Base-by-base conservation (phyloP, 2,888 invertebrate genomes). In the Incurvaria masculella region DNA sequence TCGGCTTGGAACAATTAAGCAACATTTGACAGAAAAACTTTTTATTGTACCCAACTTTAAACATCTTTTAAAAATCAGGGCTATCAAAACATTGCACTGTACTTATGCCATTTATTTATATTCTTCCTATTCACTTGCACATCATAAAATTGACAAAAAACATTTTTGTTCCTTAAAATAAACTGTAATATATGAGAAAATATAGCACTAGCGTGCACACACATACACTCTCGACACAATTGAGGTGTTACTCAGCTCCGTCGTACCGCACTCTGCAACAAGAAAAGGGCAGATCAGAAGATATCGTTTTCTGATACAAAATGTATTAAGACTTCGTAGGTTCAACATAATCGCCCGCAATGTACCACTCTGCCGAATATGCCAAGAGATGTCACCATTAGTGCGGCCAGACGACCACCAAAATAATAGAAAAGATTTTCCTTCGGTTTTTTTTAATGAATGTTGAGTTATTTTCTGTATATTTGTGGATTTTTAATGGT, bases 191-290 rank as follows among this genome's bases (percentile, higher is more conserved):
- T 21, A 10, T 40, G n/a, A 16, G n/a, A 17, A 11, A 42, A 42
- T 6, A 42, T 11, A 42, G 19, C n/a, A 42, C 19, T 42, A 8
- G 8, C 3, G 19, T 44, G 21, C 11, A 14, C 40, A 45, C 40
- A 45, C 40, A 18, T 39, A 39, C 23, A 45, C 33, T 39, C 38
- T 38, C 19, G n/a, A 45, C 14, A 27, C 14, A 19, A 4, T 40
- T 40, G 40, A 41, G 26, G 11, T 39, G 39, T 68, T 70, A 79
- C 57, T 80, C 79, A 17, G 79, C 72, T 59, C 79, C 64, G 58
- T 80, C 78, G 56, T 80, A 80, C 51, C 79, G 72, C 41, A 79
- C 74, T 60, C 79, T 80, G 78, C 55, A 73, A 75, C 56, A 57
- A 59, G 57, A 59, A 56, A 49, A 54, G 51, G n/a, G n/a, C n/a